Evolutionary conservation across 2,797 vertebrate species (phyloP), one percentile per base, ranked within the genome.

Genomic region (Cyprinodon diabolis): DNA sequence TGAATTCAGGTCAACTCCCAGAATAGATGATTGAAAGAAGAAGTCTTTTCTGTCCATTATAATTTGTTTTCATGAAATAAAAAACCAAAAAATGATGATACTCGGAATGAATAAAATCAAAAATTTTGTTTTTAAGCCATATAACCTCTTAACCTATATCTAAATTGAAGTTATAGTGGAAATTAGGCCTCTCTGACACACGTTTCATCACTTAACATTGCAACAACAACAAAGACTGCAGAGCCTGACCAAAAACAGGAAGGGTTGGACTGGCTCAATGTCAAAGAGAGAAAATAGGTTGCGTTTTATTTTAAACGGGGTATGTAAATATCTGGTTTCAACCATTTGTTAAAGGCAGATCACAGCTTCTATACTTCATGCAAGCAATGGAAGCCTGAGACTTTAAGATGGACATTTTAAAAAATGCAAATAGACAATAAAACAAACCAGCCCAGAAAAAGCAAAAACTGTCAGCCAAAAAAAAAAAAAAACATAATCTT

Each of bases 401-500:
- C 15, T 11, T 7, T 19, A 67, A 35, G 21, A 52, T 21, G 5
- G 48, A 30, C 4, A 43, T 56, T 68, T 51, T 6, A 9, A 69
- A 43, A 13, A 69, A 45, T 0, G 54, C 13, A 72, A 68, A 60
- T 72, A 13, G 56, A 40, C 37, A 11, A 76, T 37, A 68, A 30
- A 43, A 56, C 47, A 71, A 68, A 76, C n/a, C 56, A 68, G 48
- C n/a, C 48, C 43, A 25, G 72, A 70, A 40, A 1, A n/a, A 1
- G 56, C 12, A 47, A 3, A 81, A 82, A 40, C 21, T 54, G 40
- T 43, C 6, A 43, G 62, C 68, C 58, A 78, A 75, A 57, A 74
- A 79, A 78, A 82, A 87, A 81, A 74, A 85, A 86, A 69, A 74
- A 48, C 79, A 76, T 78, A 84, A 60, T 52, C 54, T 54, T 56